phyloP scores from a whole-genome alignment of 2,888 invertebrate species.

The Caenorhabditis sp. region DNA sequence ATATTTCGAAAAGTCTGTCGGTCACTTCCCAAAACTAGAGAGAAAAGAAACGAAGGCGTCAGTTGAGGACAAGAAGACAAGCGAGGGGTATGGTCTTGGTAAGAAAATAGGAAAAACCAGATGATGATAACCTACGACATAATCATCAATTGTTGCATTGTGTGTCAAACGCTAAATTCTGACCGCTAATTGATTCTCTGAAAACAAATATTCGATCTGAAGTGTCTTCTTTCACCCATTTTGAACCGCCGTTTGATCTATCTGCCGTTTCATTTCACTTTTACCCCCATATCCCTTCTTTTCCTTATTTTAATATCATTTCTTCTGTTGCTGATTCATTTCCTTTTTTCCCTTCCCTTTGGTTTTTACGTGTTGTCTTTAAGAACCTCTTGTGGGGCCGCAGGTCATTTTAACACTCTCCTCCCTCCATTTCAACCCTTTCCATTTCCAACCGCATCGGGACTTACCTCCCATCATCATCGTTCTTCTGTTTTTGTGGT shows the following conservation, averaged over 20 bases:
- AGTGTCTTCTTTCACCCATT: conserved; percentile 19
- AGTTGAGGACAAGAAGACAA: conserved; percentile 1
- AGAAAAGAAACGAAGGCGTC: conserved; percentile 31
- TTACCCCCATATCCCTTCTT: conserved; percentile 18
- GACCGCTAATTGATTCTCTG: background rate
- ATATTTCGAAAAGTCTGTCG: conserved; percentile 30
- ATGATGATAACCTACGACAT: conserved; percentile 68
- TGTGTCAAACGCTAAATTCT: conserved; percentile 12
- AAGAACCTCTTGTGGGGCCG: conserved; percentile 90
- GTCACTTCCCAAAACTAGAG: conserved; percentile 53
- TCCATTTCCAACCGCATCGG: conserved; percentile 27
- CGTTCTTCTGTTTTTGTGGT: conserved; percentile 16
- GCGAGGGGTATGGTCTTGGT: conserved; percentile 42
- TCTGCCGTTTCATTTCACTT: conserved; percentile 21
- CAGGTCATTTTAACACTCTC: conserved; percentile 94
- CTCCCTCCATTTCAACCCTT: conserved; percentile 23
- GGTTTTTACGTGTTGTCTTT: conserved; percentile 85
- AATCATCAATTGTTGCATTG: conserved; percentile 65
- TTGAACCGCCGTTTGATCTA: conserved; percentile 37
- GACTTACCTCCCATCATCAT: conserved; percentile 17
- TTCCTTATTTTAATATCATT: conserved; percentile 18
- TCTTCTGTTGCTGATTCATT: background rate
- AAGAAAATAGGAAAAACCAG: conserved; percentile 61
- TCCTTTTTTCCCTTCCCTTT: conserved; percentile 8
- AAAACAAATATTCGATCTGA: conserved; percentile 2